phyloP scores from a whole-genome alignment of 2,113 vertebrate genomes.

The Mustela lutreola region DNA sequence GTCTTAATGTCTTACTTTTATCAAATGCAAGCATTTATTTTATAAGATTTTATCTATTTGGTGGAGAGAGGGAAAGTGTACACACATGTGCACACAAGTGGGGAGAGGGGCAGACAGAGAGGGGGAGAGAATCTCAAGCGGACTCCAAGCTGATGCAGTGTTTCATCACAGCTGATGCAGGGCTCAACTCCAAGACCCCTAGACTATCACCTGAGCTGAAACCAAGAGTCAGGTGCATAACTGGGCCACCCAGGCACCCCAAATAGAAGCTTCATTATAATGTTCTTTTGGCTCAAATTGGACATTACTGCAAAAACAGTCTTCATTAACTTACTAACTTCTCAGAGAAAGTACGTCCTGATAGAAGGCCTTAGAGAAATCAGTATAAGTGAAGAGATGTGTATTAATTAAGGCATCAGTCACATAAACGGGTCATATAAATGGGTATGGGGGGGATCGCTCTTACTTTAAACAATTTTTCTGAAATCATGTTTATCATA shows the following conservation, averaged over 20 bases:
- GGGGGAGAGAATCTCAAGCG: background rate
- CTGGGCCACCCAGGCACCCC: background rate
- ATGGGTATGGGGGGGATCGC: background rate
- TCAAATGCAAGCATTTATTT: background rate
- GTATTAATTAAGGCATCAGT: slow-evolving; percentile 6
- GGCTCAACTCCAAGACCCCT: background rate
- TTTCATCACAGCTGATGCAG: background rate
- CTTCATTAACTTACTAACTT: background rate
- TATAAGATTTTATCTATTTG: background rate
- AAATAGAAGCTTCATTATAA: background rate
- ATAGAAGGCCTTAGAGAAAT: background rate
- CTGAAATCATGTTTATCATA: background rate
- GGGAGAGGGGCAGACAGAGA: background rate
- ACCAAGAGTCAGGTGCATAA: background rate
- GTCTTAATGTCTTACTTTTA: background rate
- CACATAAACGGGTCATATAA: background rate
- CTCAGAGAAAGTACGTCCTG: background rate
- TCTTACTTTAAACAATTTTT: slow-evolving; percentile 51
- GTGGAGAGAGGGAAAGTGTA: background rate
- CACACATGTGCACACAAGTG: background rate
- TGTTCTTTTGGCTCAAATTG: background rate
- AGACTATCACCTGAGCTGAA: background rate
- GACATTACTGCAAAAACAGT: background rate
- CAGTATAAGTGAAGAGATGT: background rate
- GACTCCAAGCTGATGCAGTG: background rate